phyloP scores from a whole-genome alignment of 2,113 vertebrate genomes.

The Recurvirostra avosetta region DNA sequence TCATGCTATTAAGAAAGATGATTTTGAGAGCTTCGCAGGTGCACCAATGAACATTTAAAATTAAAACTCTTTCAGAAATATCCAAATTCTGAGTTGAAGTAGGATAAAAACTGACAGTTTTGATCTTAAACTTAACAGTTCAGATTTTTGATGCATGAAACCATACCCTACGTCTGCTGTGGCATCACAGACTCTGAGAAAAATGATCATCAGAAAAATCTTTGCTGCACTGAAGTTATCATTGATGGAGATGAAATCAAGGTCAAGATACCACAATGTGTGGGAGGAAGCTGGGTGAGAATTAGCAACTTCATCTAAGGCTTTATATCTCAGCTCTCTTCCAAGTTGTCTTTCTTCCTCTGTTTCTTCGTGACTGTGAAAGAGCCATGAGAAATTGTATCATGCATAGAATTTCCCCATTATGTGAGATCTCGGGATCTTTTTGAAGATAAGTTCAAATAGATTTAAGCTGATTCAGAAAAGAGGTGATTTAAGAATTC shows the following conservation, averaged over 20 bases:
- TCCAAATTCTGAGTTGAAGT: background rate
- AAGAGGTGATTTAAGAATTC: background rate
- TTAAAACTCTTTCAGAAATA: background rate
- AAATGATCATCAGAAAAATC: constrained; percentile 8
- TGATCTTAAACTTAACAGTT: background rate
- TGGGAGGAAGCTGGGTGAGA: constrained; percentile 51
- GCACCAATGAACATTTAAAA: background rate
- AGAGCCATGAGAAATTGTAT: constrained; percentile 30
- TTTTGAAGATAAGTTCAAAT: constrained; percentile 40
- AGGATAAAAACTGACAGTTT: background rate
- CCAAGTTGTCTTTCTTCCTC: constrained; percentile 16
- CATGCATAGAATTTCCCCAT: background rate
- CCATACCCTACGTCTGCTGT: background rate
- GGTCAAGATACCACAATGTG: constrained; percentile 36
- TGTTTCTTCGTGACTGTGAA: constrained; percentile 21
- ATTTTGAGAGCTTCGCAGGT: background rate
- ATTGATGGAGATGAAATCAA: constrained; percentile 54
- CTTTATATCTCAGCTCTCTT: background rate
- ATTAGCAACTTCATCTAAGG: constrained; percentile 35
- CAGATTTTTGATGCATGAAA: background rate
- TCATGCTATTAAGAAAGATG: background rate
- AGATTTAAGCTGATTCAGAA: background rate
- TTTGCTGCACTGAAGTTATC: constrained; percentile 23
- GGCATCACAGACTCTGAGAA: background rate
- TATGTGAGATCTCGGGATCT: constrained; percentile 13